These are phyloP conservation scores for Vespertilio murinus DNA, from an alignment of 2,797 vertebrate species.

Conservation along the genomic window DNA sequence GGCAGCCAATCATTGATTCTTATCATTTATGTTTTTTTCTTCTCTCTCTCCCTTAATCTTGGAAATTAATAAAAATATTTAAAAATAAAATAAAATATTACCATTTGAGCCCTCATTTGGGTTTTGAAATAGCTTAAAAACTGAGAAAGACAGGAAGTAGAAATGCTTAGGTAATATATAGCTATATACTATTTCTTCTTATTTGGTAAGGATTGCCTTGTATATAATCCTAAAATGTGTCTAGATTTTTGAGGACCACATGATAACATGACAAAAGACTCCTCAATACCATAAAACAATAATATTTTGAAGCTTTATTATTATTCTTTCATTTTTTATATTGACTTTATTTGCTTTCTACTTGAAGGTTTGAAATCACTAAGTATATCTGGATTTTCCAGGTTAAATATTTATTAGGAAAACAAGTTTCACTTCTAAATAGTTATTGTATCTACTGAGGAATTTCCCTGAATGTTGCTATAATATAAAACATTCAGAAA, in stretches of 20 bases:
- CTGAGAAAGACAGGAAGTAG: not conserved
- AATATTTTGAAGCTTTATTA: not conserved
- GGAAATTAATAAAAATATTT: too few relatives aligned
- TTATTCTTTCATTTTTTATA: not conserved
- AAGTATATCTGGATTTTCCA: not conserved
- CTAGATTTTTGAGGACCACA: not conserved
- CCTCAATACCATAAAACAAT: constrained; percentile 9
- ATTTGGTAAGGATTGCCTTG: not conserved
- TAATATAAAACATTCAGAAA: not conserved
- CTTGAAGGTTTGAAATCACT: not conserved
- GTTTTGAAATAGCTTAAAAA: not conserved
- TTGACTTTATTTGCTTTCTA: not conserved
- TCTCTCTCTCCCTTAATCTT: too few relatives aligned
- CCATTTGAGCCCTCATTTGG: not conserved
- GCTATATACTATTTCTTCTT: not conserved
- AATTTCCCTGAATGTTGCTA: not conserved
- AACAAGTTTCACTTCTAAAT: not conserved
- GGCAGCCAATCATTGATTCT: too few relatives aligned
- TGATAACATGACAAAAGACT: not conserved
- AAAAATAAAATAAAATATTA: not conserved
- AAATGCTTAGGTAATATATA: not conserved
- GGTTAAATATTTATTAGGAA: not conserved
- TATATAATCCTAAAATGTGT: not conserved
- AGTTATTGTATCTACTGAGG: not conserved
- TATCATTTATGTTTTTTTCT: too few relatives aligned